Base-by-base conservation (phyloP, 2,113 vertebrate species). In the Eudyptes chrysolophus region DNA sequence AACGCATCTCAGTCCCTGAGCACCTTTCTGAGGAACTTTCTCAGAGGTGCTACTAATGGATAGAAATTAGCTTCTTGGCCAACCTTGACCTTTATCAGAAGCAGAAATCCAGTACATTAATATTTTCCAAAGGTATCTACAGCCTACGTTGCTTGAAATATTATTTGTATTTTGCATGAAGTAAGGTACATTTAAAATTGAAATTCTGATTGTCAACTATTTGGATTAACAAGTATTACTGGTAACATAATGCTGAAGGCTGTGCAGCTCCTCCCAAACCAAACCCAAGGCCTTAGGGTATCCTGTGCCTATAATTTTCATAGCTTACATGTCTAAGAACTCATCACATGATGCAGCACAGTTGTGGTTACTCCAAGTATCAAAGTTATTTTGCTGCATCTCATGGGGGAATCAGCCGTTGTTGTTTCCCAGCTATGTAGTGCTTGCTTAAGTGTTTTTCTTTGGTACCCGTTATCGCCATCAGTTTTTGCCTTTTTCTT, bases 141-240 rank as follows among this genome's bases (percentile, higher is more conserved):
- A 52, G n/a, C 36, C 32, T 79, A 40, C 0, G 0, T 78, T 82
- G 18, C 89, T 91, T 93, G 69, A 66, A 82, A 55, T 64, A 25
- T 69, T 10, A 32, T 80, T 94, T 87, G 18, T 62, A 22, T 94
- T 93, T 96, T 92, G 19, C 75, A 40, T 65, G 26, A 58, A 65
- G 49, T 46, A 55, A 87, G 49, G 18, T 18, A 7, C 11, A 80
- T 83, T 83, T 93, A 34, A 92, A 93, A 85, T 65, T 36, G 19
- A 49, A 90, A 91, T 92, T 87, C 46, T 61, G 34, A 46, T 88
- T 90, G 90, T 80, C 46, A 88, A 1, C 66, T 95, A 5, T 92
- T 97, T 77, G 62, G 81, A 82, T 93, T 92, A 92, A 83, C 94
- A 92, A 92, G 92, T 95, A 93, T 92, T 94, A 77, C 96, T 77